Conservation (phyloP, 2,797 vertebrate species). For the Gallirallus australis region DNA sequence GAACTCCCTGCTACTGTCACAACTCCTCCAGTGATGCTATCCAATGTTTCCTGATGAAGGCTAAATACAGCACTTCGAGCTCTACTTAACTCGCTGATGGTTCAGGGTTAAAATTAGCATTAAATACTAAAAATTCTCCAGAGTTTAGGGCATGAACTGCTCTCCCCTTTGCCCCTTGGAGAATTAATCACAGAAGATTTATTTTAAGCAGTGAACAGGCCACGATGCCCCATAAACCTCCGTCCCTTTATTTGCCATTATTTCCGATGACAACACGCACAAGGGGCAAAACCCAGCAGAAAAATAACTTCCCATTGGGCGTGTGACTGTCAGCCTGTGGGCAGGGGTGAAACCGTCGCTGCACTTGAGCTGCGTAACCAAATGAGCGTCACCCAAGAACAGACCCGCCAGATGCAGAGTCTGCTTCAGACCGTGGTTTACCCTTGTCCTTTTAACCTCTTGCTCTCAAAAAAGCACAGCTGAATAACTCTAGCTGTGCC, state of each 20-base stretch:
- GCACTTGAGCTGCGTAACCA: neutral
- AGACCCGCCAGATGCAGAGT: neutral
- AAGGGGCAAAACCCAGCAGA: constrained; percentile 21
- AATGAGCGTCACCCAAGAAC: constrained; percentile 3
- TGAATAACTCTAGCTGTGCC: neutral
- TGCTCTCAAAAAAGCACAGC: neutral
- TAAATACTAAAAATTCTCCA: neutral
- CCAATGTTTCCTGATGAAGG: neutral
- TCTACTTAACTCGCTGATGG: neutral
- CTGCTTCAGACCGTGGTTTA: constrained; percentile 9
- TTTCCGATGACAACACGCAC: neutral
- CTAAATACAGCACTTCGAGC: neutral
- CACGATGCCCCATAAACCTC: neutral
- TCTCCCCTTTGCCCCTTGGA: neutral
- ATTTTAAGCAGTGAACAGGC: neutral
- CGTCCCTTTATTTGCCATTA: neutral
- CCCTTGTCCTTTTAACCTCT: constrained; percentile 49
- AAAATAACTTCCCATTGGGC: constrained; percentile 7
- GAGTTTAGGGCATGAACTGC: neutral
- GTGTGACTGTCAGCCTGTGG: neutral
- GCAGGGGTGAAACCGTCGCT: constrained; percentile 4
- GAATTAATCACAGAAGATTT: neutral
- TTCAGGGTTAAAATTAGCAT: constrained; percentile 13
- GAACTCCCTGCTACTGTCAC: neutral
- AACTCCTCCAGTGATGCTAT: neutral